phyloP scores from a whole-genome alignment of 2,113 vertebrate species.

The Poeciliopsis occidentalis region DNA sequence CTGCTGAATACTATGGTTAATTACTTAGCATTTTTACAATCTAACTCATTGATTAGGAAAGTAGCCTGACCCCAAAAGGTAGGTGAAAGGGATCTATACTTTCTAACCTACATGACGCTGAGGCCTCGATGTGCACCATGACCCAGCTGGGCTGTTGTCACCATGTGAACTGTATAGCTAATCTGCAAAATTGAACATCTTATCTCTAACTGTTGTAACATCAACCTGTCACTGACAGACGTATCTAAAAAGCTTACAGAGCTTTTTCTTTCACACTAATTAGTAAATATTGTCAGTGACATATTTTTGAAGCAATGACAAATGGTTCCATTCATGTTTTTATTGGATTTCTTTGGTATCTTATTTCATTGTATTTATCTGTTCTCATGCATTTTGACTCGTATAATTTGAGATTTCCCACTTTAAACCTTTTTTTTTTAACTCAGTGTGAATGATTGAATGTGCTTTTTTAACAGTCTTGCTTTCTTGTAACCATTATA shows the following conservation, averaged over 20 bases:
- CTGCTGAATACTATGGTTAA: slow-evolving; percentile 28
- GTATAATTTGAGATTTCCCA: slow-evolving; percentile 39
- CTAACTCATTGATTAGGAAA: slow-evolving; percentile 27
- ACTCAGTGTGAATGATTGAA: slow-evolving; percentile 37
- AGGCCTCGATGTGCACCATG: slow-evolving; percentile 40
- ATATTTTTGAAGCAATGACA: slow-evolving; percentile 6
- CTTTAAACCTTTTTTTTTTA: slow-evolving; percentile 18
- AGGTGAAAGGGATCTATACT: slow-evolving; percentile 14
- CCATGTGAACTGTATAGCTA: slow-evolving; percentile 56
- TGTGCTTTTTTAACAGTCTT: slow-evolving; percentile 39
- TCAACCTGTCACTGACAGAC: slow-evolving; percentile 45
- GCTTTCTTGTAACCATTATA: slow-evolving; percentile 39
- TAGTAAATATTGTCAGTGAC: slow-evolving; percentile 10
- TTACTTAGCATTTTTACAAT: slow-evolving; percentile 29
- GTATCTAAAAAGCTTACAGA: slow-evolving; percentile 19
- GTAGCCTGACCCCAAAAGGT: background rate
- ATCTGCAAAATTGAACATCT: slow-evolving; percentile 66
- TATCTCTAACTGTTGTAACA: slow-evolving; percentile 70
- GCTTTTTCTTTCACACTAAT: slow-evolving; percentile 9
- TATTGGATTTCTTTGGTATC: background rate
- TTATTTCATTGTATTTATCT: slow-evolving; percentile 25
- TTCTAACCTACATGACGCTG: slow-evolving; percentile 21
- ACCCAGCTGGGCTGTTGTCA: slow-evolving; percentile 48
- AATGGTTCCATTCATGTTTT: background rate
- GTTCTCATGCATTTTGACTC: slow-evolving; percentile 35